Conservation (phyloP, 2,888 invertebrate species). For the Lasius fuliginosus region DNA sequence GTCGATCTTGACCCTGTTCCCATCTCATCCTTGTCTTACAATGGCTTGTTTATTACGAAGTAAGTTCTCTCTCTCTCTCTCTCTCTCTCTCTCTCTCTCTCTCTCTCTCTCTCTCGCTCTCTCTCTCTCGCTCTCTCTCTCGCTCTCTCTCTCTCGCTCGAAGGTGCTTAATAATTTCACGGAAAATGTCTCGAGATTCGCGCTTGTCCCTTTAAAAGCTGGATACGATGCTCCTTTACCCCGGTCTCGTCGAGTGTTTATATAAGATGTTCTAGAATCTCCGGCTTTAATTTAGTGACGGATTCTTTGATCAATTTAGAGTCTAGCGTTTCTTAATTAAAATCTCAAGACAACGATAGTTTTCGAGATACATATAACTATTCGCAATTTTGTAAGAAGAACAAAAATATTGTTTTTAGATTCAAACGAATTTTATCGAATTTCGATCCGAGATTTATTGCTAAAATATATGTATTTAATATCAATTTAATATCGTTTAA, state of each 20-base stretch:
- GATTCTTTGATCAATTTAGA: slow-evolving; percentile 44
- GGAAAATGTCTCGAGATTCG: slow-evolving; percentile 29
- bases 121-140: too few relatives aligned
- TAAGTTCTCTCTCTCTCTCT: neutral
- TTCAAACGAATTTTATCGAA: neutral
- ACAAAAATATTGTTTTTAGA: neutral
- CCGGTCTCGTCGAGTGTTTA: slow-evolving; percentile 12
- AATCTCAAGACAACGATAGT: slow-evolving; percentile 13
- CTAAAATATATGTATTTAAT: neutral
- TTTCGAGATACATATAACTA: neutral
- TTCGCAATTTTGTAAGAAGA: neutral
- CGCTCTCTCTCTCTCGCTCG: neutral
- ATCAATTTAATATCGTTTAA: neutral
- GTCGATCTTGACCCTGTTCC: slow-evolving; percentile 55
- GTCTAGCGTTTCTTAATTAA: neutral
- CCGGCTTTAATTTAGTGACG: slow-evolving; percentile 24
- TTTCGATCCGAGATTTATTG: neutral
- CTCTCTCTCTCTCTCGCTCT: neutral
- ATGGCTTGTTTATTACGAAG: slow-evolving; percentile 48
- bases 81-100: neutral
- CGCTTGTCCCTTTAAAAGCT: slow-evolving; percentile 16
- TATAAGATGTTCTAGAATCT: neutral
- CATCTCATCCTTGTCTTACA: slow-evolving; percentile 8
- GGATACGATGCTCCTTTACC: slow-evolving; percentile 20
- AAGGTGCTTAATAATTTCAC: slow-evolving; percentile 46